Conservation (phyloP, 2,113 vertebrate genomes). For the Edolisoma coerulescens region DNA sequence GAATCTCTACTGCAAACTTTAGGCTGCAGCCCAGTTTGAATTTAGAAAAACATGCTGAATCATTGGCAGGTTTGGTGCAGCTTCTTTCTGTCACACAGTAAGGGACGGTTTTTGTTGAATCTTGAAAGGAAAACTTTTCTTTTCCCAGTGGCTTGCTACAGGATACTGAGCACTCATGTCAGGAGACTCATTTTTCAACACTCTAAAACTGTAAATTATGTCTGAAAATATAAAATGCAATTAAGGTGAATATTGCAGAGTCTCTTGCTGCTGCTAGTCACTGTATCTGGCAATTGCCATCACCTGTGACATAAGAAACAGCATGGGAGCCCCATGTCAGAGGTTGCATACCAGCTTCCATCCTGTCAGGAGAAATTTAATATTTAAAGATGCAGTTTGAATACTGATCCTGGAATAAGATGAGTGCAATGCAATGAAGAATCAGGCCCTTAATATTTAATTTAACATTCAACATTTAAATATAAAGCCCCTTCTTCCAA, state of each 20-base stretch:
- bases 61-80: constrained; percentile 7
- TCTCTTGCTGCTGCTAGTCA: constrained; percentile 19
- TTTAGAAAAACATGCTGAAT: constrained; percentile 25
- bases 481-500: not conserved
- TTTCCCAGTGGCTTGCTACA: not conserved
- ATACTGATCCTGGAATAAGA: not conserved
- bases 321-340: not conserved
- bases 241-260: constrained; percentile 6
- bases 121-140: constrained; percentile 31
- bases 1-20: not conserved
- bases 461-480: not conserved
- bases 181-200: not conserved
- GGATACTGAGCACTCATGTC: not conserved
- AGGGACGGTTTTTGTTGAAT: constrained; percentile 3
- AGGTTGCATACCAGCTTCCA: not conserved
- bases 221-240: constrained; percentile 1
- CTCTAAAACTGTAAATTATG: not conserved
- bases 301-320: not conserved
- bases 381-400: constrained; percentile 3
- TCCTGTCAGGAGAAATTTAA: constrained; percentile 4
- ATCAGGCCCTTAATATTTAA: not conserved
- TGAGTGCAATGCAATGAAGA: not conserved
- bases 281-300: constrained; percentile 17
- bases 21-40: constrained; percentile 6
- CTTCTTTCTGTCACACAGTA: constrained; percentile 33